Evolutionary conservation across 2,888 invertebrate genomes (phyloP), one percentile per base, ranked within the genome.

Genomic region (Epinotia demarniana): DNA sequence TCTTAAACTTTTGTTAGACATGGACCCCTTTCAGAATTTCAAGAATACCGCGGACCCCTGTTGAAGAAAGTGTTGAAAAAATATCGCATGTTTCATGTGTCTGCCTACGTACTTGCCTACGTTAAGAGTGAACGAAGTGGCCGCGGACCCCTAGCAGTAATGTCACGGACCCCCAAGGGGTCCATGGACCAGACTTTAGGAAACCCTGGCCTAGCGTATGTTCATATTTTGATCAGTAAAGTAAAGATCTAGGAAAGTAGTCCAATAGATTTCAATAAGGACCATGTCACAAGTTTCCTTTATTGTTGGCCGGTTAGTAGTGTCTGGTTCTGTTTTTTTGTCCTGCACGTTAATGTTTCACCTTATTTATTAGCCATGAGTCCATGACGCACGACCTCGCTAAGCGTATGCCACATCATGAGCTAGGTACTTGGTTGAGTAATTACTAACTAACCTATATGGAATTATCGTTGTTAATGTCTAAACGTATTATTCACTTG

Each of bases 401-500:
- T 66, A 57, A 46, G 55, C 55, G 18, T 33, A 57, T 67, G 61
- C 33, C 72, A 75, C 63, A 49, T 73, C 72, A 62, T 64, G 27
- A 39, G 74, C 72, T 58, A 39, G 74, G 70, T 58, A 72, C 78
- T 68, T 74, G 74, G 78, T 79, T 64, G 80, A 83, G 81, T 82
- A 84, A 81, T 81, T 80, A 84, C 82, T 81, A 82, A 87, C 87
- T 81, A 82, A 87, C 87, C 87, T 87, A 84, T 88, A 89, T 90
- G 86, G 79, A 82, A 86, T 87, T 89, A 88, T 89, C 89, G 77
- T 79, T 74, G 78, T 81, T 88, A 88, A 89, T 86, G 88, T 84
- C 78, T 80, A 85, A 82, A 82, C 81, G 81, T 84, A 77, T 82
- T 80, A 81, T 78, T 81, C 84, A 84, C 84, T 86, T 72, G 70